Evolutionary conservation across 2,888 invertebrate genomes (phyloP).

Genomic region (Scaptomyza reducta): DNA sequence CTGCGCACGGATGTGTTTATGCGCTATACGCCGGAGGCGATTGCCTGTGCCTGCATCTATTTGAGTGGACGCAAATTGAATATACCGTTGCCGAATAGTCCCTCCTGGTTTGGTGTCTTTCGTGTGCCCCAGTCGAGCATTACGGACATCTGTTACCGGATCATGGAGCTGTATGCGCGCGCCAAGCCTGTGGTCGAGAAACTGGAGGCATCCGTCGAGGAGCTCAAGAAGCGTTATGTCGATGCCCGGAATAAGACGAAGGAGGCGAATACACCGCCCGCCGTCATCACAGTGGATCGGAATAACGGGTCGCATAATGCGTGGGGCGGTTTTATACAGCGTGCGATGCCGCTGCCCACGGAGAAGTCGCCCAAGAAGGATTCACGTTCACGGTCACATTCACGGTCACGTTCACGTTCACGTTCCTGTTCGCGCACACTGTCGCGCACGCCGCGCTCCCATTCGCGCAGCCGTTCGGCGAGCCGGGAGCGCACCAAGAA

Average conservation of each 20-base stretch:
- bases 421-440: conserved; percentile 75
- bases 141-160: conserved; percentile 91
- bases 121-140: conserved; percentile 93
- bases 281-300: conserved; percentile 85
- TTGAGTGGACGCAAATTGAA: conserved; percentile 95
- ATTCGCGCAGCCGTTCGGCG: conserved; percentile 69
- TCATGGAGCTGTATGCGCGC: conserved; percentile 93
- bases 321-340: conserved; percentile 88
- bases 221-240: conserved; percentile 89
- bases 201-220: conserved; percentile 90
- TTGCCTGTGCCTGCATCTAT: conserved; percentile 99
- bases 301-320: conserved; percentile 87
- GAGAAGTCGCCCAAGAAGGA: conserved; percentile 80
- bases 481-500: conserved; percentile 77
- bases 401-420: conserved; percentile 82
- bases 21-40: conserved; percentile 97
- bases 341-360: conserved; percentile 81
- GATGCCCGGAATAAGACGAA: conserved; percentile 83
- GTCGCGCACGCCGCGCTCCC: conserved; percentile 81
- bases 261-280: conserved; percentile 82
- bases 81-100: conserved; percentile 93
- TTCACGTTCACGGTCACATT: conserved; percentile 81
- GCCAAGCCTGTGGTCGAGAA: conserved; percentile 90
- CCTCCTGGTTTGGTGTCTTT: conserved; percentile 95
- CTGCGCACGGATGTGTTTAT: conserved; percentile 98